Conservation (phyloP, 2,797 vertebrate species). For the Chrysocyon brachyurus region DNA sequence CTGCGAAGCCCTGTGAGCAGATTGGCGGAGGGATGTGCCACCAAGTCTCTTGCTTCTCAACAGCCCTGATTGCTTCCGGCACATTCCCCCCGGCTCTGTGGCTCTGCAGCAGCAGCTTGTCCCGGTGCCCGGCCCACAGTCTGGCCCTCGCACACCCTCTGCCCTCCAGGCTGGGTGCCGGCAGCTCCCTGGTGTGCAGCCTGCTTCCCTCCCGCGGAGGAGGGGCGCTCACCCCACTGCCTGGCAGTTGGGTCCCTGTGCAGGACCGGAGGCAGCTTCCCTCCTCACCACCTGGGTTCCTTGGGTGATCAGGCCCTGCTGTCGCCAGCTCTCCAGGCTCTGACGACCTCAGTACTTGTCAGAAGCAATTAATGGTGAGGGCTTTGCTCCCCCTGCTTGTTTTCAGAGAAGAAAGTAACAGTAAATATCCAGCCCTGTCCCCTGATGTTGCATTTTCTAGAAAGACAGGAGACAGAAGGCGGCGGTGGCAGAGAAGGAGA, state of each 20-base stretch:
- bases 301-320: not conserved
- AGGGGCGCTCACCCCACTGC: not conserved
- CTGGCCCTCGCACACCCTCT: conserved; percentile 27
- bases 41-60: conserved; percentile 44
- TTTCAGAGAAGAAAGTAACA: conserved; percentile 70
- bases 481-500: not conserved
- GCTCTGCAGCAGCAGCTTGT: not conserved
- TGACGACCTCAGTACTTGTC: conserved; percentile 48
- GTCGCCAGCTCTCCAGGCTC: not conserved
- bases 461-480: conserved; percentile 21
- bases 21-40: not conserved
- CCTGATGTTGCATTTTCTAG: conserved; percentile 5
- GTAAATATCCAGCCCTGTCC: conserved; percentile 62
- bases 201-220: not conserved
- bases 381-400: not conserved
- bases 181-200: not conserved
- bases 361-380: conserved; percentile 63
- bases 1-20: conserved; percentile 34
- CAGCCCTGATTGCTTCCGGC: conserved; percentile 60
- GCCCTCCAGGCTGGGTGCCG: conserved; percentile 7
- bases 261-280: not conserved
- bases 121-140: not conserved
- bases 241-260: not conserved
- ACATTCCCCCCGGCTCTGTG: conserved; percentile 6
- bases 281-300: not conserved